These are phyloP conservation scores for Danaus chrysippus DNA, from an alignment of 2,888 invertebrate genomes.

Conservation along the genomic window DNA sequence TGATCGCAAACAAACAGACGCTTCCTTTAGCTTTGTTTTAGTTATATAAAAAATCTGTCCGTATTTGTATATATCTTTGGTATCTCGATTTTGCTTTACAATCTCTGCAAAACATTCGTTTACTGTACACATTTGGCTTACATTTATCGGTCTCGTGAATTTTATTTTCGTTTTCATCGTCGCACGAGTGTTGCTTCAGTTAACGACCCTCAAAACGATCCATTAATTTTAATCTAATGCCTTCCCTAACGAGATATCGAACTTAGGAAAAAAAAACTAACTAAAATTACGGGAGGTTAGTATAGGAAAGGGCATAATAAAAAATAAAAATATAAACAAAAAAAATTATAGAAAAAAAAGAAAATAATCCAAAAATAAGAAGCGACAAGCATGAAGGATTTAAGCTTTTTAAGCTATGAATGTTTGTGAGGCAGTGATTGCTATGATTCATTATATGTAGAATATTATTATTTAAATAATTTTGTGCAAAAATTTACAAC, in stretches of 20 bases:
- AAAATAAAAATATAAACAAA: constrained; percentile 51
- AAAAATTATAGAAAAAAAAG: constrained; percentile 52
- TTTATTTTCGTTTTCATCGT: constrained; percentile 39
- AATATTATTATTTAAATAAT: constrained; percentile 39
- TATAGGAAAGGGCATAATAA: constrained; percentile 55
- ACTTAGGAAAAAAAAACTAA: constrained; percentile 32
- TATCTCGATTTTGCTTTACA: constrained; percentile 36
- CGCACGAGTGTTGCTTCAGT: constrained; percentile 26
- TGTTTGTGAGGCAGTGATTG: constrained; percentile 79
- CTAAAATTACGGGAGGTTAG: constrained; percentile 48
- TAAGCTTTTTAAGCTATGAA: constrained; percentile 76
- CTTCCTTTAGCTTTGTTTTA: constrained; percentile 41
- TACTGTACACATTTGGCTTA: constrained; percentile 33
- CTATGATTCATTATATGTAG: constrained; percentile 60
- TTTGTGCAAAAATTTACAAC: constrained; percentile 39
- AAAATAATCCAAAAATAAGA: constrained; percentile 52
- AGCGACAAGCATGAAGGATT: constrained; percentile 72
- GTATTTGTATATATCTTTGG: constrained; percentile 34
- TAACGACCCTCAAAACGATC: constrained; percentile 35
- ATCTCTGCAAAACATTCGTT: constrained; percentile 40
- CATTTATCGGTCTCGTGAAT: constrained; percentile 37
- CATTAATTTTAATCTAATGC: constrained; percentile 21
- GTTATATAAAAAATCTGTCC: constrained; percentile 39
- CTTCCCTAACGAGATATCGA: constrained; percentile 33
- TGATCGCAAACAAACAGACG: constrained; percentile 40